Evolutionary conservation across 2,888 invertebrate species (phyloP).

Genomic region (Bellardia pandia): DNA sequence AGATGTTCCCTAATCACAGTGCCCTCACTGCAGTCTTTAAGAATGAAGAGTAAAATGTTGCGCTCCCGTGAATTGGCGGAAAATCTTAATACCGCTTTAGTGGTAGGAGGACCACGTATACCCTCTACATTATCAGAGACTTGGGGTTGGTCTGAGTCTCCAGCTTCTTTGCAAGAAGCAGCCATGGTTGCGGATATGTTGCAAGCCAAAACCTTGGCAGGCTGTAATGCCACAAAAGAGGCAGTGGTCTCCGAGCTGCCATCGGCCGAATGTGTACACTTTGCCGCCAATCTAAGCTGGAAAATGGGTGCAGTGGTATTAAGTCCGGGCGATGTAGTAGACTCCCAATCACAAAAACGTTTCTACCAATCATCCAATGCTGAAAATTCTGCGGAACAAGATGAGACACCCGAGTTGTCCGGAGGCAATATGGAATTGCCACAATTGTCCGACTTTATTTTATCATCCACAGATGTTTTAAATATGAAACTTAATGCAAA

Average conservation of each 20-base stretch:
- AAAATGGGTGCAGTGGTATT: slow-evolving; percentile 94
- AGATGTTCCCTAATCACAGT: slow-evolving; percentile 94
- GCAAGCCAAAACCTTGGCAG: slow-evolving; percentile 91
- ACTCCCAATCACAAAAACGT: slow-evolving; percentile 84
- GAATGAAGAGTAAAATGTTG: slow-evolving; percentile 82
- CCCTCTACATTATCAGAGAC: slow-evolving; percentile 90
- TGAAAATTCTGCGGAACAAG: slow-evolving; percentile 84
- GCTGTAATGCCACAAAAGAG: slow-evolving; percentile 94
- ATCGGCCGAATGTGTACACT: slow-evolving; percentile 95
- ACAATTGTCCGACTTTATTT: slow-evolving; percentile 92
- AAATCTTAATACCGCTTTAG: slow-evolving; percentile 82
- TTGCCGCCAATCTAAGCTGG: slow-evolving; percentile 97
- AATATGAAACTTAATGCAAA: slow-evolving; percentile 93
- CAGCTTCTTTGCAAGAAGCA: slow-evolving; percentile 96
- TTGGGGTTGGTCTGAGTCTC: slow-evolving; percentile 94
- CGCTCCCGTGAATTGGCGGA: slow-evolving; percentile 81
- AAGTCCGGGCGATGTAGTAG: slow-evolving; percentile 90
- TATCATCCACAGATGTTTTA: slow-evolving; percentile 94
- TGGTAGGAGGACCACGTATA: slow-evolving; percentile 88
- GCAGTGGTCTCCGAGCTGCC: slow-evolving; percentile 92
- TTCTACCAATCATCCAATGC: slow-evolving; percentile 84
- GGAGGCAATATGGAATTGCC: slow-evolving; percentile 90
- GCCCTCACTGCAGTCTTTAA: slow-evolving; percentile 92
- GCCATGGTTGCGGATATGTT: slow-evolving; percentile 96
- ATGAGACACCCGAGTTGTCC: slow-evolving; percentile 87